Base-by-base conservation (phyloP, 23 tunicate species). In the Aplidium turbinatum region DNA sequence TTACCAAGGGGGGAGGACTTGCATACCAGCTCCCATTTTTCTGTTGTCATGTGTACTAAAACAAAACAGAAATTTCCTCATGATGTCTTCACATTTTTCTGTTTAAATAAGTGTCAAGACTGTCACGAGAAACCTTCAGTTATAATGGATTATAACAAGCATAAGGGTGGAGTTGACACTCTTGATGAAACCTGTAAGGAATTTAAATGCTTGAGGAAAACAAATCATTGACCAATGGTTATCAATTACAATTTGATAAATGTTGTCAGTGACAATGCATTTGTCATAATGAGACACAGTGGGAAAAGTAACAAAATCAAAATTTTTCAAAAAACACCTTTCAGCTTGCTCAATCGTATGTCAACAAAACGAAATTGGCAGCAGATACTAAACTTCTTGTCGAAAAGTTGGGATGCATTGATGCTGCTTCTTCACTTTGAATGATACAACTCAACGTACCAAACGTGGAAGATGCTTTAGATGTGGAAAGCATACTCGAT, bases 391-490 rank as follows among this genome's bases (percentile, higher is more conserved):
- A 68, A 22, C 62, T 68, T 6, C 60, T 39, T 68, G 74, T 57
- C 13, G 60, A 68, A 68, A 38, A 23, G 60, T 23, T 46, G 13
- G 74, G 74, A n/a, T 68, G 36, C 13, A 68, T 68, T 46, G 61
- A 38, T 68, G 74, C 62, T 46, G 62, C 62, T 39, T 6, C 36
- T 6, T 6, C 38, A 60, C 11, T 6, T 26, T 20, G 36, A 28
- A 39, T 38, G 20, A 46, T n/a, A 38, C 74, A 5, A 7, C 31
- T 68, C 60, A 68, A 46, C 31, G 31, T 4, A 39, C 38, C 74
- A 46, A 68, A 9, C 62, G 55, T 4, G 62, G 77, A 72, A 72
- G 77, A 72, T 53, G 77, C 68, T 72, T 3, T 67, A 72, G 77
- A 53, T 72, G 67, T 30, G 77, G 25, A 53, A 72, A 68, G 75